Percentiles rank a stretch among this genome's conserved stretches.
These are phyloP conservation scores for Erannis defoliaria DNA, from an alignment of 2,888 invertebrate genomes.

Conservation along the genomic window DNA sequence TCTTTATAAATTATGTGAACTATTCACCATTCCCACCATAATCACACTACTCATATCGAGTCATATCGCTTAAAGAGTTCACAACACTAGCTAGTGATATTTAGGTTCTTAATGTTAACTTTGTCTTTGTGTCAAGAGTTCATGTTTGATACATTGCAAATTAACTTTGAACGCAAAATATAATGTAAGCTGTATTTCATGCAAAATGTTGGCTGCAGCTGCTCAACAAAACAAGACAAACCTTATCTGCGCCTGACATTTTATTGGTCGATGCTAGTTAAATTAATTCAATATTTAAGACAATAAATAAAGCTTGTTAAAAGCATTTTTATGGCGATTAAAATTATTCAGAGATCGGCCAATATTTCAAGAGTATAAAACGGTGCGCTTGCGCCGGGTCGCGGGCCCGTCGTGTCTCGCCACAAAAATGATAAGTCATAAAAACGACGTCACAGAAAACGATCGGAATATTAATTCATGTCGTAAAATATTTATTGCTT, in stretches of 20 bases:
- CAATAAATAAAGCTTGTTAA: constrained; percentile 77
- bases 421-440: constrained; percentile 86
- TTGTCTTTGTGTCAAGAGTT: not conserved
- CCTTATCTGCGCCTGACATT: constrained; percentile 44
- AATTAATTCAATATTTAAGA: constrained; percentile 75
- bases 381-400: constrained; percentile 63
- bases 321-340: constrained; percentile 78
- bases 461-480: constrained; percentile 86
- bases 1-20: too few relatives aligned
- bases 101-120: too few relatives aligned
- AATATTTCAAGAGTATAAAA: constrained; percentile 73
- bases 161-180: not conserved
- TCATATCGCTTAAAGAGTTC: too few relatives aligned
- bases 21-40: too few relatives aligned
- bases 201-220: constrained; percentile 24
- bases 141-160: not conserved
- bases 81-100: too few relatives aligned
- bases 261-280: constrained; percentile 53
- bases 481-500: constrained; percentile 86
- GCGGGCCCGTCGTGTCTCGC: constrained; percentile 68
- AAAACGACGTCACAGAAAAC: constrained; percentile 86
- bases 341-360: constrained; percentile 74
- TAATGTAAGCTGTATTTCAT: constrained; percentile 6
- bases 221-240: constrained; percentile 31
- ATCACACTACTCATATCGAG: too few relatives aligned